Base-by-base conservation (phyloP, 2,113 vertebrate species). In the Camelus bactrianus region DNA sequence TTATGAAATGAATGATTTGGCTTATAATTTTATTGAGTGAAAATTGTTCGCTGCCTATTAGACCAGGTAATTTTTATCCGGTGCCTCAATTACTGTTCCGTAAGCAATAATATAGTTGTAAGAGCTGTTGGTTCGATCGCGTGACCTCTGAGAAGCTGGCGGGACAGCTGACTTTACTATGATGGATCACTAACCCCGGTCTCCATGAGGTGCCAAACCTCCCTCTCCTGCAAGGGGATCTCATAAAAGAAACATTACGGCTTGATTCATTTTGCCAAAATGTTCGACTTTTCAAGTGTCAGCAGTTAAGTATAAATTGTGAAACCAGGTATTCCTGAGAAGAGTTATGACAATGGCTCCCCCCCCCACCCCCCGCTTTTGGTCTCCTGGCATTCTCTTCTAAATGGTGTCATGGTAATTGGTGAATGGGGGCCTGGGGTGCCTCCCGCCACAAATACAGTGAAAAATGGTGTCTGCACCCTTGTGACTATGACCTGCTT, bases 91-190 rank as follows among this genome's bases (percentile, higher is more conserved):
- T 99, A 99, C 98, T 99, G 98, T 98, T 98, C 99, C 98, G 97
- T 98, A 98, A 99, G 99, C 99, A 99, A 99, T 99, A 99, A 99
- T 99, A 99, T 98, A 99, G 99, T 99, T 99, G 98, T 99, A 98
- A 99, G 98, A 99, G 99, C 98, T 98, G 99, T 98, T 96, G 85
- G 98, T 99, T 99, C 99, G 99, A 99, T 99, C 98, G 99, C 95
- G 97, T 99, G 99, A 99, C 99, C 99, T 99, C 99, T 98, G 99
- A 99, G 99, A 99, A 98, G 97, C 98, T 91, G 98, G 98, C 98
- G 98, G 99, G 99, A 99, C 99, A 99, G 99, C 99, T 99, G 98
- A 98, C 98, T 99, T 95, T 97, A 98, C 98, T 96, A 98, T 99
- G 99, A 99, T 99, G 99, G 99, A 99, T 99, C 99, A 99, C 99